Conservation (phyloP, 2,888 invertebrate genomes). For the Hermodice carunculata region DNA sequence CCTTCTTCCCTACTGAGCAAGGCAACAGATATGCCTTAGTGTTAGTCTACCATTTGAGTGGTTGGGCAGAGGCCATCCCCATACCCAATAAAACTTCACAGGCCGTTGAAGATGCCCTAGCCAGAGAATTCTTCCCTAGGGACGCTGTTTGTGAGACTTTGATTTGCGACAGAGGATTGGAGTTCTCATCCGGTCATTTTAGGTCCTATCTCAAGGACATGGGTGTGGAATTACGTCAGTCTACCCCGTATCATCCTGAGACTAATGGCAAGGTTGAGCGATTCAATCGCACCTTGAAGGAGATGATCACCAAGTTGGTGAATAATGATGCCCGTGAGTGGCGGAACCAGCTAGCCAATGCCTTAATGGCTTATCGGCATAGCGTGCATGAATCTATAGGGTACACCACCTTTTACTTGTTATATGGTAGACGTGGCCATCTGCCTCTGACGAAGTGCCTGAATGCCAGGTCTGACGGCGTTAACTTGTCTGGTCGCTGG, state of each 20-base stretch:
- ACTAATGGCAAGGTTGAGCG: slow-evolving; percentile 7
- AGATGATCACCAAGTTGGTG: no score
- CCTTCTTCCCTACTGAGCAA: background rate
- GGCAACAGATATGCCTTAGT: slow-evolving; percentile 6
- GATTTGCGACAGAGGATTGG: slow-evolving; percentile 5
- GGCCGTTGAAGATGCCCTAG: background rate
- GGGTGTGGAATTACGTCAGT: background rate
- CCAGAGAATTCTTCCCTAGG: slow-evolving; percentile 6
- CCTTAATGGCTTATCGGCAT: no score
- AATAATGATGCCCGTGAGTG: no score
- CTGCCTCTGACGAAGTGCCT: no score
- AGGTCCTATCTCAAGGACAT: background rate
- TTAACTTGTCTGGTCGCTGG: no score
- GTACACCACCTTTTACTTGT: no score
- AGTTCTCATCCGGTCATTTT: background rate
- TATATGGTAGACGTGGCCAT: no score
- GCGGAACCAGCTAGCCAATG: no score
- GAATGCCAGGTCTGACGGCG: no score
- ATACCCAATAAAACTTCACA: background rate
- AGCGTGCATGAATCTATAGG: no score
- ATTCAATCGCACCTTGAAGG: background rate
- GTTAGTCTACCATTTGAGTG: slow-evolving; percentile 8
- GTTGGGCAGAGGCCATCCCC: slow-evolving; percentile 15
- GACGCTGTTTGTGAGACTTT: background rate
- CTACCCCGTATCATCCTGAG: slow-evolving; percentile 2